Evolutionary conservation across 1,140 invertebrate species (phyloP).

Genomic region (Scaptomyza hsui): DNA sequence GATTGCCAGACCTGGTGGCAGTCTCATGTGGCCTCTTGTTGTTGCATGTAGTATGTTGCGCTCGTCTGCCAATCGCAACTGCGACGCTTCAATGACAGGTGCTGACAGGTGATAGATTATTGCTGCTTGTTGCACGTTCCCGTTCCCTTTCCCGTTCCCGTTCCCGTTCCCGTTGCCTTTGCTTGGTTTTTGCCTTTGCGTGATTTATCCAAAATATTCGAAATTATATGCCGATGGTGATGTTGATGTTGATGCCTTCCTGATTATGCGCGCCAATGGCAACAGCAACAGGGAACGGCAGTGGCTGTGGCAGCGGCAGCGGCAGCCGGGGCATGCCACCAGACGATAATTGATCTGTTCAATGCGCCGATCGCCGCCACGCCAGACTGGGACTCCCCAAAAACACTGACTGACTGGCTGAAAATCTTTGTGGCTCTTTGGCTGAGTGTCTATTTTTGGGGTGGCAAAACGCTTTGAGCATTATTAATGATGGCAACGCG

Average conservation of each 20-base stretch:
- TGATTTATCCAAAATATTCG: constrained; percentile 70
- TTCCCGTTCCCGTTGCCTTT: constrained; percentile 26
- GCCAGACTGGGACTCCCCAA: constrained; percentile 69
- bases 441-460: constrained; percentile 44
- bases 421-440: neutral
- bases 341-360: constrained; percentile 76
- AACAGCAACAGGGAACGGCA: constrained; percentile 17
- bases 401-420: neutral
- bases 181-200: constrained; percentile 71
- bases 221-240: constrained; percentile 53
- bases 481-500: constrained; percentile 73
- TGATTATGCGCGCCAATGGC: constrained; percentile 48
- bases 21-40: constrained; percentile 24
- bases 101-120: constrained; percentile 84
- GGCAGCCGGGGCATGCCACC: too few relatives aligned
- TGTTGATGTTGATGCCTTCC: constrained; percentile 24
- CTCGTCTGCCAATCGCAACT: constrained; percentile 75
- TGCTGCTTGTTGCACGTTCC: constrained; percentile 47
- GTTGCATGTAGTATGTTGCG: constrained; percentile 52
- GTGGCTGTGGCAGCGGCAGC: constrained; percentile 28
- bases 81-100: constrained; percentile 83
- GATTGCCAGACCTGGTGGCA: constrained; percentile 15
- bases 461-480: constrained; percentile 57
- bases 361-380: constrained; percentile 65
- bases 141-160: too few relatives aligned